phyloP scores from a whole-genome alignment of 2,113 vertebrate species.

The Oreochromis niloticus region DNA sequence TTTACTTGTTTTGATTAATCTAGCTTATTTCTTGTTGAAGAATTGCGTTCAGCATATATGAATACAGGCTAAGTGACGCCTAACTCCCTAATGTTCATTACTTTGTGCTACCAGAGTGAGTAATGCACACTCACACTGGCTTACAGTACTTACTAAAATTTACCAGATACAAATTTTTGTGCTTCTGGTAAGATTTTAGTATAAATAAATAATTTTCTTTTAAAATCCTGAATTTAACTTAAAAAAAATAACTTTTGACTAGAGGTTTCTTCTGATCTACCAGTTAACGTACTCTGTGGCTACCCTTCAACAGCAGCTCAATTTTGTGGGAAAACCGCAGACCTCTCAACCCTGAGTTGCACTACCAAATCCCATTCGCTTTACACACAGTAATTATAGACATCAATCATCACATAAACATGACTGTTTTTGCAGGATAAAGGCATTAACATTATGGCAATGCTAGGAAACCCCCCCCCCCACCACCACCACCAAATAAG shows the following conservation, averaged over 20 bases:
- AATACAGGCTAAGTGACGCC: too few species aligned
- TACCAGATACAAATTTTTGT: background rate
- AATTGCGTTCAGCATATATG: background rate
- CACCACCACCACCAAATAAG: background rate
- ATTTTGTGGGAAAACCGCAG: background rate
- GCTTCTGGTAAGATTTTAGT: background rate
- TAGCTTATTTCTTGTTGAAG: background rate
- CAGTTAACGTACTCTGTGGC: background rate
- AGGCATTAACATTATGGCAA: background rate
- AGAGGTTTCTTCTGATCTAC: background rate
- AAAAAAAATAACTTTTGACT: background rate
- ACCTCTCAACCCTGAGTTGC: background rate
- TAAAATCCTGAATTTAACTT: background rate
- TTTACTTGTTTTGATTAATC: background rate
- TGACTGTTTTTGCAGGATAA: background rate
- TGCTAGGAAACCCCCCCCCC: background rate
- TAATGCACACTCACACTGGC: background rate
- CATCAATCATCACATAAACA: background rate
- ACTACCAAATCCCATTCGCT: background rate
- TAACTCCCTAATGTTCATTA: background rate
- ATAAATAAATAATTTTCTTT: background rate
- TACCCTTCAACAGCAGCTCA: background rate
- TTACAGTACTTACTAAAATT: background rate
- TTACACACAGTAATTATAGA: background rate
- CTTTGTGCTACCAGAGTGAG: background rate